These are phyloP conservation scores for Gila robusta DNA, from an alignment of 2,797 vertebrate species.

Conservation along the genomic window DNA sequence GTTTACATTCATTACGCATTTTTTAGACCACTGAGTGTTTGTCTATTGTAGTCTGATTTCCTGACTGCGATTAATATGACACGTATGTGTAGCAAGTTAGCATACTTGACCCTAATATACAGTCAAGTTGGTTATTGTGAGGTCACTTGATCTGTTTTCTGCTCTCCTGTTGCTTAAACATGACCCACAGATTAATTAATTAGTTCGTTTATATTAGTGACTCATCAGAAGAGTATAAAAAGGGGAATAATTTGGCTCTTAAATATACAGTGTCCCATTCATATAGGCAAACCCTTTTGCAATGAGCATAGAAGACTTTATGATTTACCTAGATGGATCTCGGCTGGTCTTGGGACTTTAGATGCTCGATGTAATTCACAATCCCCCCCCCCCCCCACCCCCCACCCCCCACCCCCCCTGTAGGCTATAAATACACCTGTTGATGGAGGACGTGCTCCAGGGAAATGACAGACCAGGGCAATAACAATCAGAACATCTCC, in stretches of 20 bases:
- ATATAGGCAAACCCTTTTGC: not conserved
- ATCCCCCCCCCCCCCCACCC: too few relatives aligned
- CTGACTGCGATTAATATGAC: not conserved
- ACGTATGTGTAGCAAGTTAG: conserved; percentile 25
- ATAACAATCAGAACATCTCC: conserved; percentile 98
- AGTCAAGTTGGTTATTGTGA: not conserved
- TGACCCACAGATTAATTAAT: not conserved
- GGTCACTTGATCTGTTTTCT: not conserved
- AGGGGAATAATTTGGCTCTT: not conserved
- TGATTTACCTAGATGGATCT: conserved; percentile 5
- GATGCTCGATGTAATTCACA: conserved; percentile 40
- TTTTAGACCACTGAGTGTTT: not conserved
- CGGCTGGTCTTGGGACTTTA: not conserved
- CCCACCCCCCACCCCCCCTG: too few relatives aligned
- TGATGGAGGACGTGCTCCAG: conserved; percentile 79
- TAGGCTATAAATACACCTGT: conserved; percentile 58
- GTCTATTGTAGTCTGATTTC: not conserved
- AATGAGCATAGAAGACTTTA: not conserved
- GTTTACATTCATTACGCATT: not conserved
- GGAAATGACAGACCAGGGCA: conserved; percentile 99
- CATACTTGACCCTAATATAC: not conserved
- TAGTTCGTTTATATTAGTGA: not conserved
- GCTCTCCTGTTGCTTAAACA: not conserved
- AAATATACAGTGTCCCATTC: not conserved
- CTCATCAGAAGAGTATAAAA: not conserved